These are phyloP conservation scores for Pseudopipra pipra DNA, from an alignment of 2,113 vertebrate genomes.

Conservation along the genomic window DNA sequence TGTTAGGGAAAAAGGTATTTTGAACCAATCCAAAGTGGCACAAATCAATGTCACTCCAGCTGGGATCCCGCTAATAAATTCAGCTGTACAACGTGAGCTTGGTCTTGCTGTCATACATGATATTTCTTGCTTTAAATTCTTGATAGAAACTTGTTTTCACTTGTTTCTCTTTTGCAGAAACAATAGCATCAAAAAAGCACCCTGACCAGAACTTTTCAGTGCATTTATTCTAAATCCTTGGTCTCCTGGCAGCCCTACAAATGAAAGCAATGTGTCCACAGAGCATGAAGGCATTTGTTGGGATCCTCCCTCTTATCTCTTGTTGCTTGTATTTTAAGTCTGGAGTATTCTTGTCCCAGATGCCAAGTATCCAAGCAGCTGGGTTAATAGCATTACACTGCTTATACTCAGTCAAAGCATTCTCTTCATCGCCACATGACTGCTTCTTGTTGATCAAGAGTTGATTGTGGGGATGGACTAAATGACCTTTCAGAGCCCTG, in stretches of 20 bases:
- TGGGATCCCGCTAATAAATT: not conserved
- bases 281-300: not conserved
- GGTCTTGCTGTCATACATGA: not conserved
- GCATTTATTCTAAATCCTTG: conserved; percentile 9
- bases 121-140: conserved; percentile 9
- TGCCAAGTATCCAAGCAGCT: not conserved
- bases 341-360: not conserved
- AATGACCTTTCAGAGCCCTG: not conserved
- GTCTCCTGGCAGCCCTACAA: not conserved
- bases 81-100: not conserved
- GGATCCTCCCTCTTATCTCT: not conserved
- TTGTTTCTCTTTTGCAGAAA: not conserved
- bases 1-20: not conserved
- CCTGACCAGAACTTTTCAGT: not conserved
- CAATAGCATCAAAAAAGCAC: not conserved
- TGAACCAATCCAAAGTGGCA: not conserved
- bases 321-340: not conserved
- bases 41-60: not conserved
- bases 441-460: not conserved
- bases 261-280: not conserved
- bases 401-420: not conserved
- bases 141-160: not conserved
- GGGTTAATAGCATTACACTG: not conserved
- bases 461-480: not conserved
- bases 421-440: not conserved